A percentile compares a stretch with the other conserved stretches of the same genome.
These are phyloP conservation scores for Polydrusus pterygomalis DNA, from an alignment of 2,888 invertebrate species.

Conservation along the genomic window DNA sequence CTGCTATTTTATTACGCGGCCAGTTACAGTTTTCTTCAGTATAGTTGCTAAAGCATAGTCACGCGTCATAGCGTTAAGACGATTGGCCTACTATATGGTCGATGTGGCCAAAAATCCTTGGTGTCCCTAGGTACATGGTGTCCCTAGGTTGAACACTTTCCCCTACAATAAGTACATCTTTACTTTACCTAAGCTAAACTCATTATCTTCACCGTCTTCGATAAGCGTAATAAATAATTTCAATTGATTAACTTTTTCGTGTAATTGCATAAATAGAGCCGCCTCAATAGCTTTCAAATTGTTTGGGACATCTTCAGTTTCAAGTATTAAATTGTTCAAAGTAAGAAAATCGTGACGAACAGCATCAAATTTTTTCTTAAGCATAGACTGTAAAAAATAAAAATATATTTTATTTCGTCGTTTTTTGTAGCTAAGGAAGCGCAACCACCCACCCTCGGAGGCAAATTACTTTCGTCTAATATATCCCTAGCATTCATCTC, in stretches of 20 bases:
- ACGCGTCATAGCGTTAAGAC: too few species aligned
- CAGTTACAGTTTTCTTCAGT: too few species aligned
- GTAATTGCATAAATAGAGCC: constrained; percentile 6
- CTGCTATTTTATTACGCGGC: too few species aligned
- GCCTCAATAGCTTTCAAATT: neutral
- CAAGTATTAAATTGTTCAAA: constrained; percentile 22
- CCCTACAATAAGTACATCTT: neutral
- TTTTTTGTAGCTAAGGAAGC: too few species aligned
- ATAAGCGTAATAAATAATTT: neutral
- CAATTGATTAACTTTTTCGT: constrained; percentile 30
- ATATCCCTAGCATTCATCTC: constrained; percentile 35
- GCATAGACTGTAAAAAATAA: neutral
- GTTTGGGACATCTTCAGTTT: neutral
- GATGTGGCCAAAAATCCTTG: too few species aligned
- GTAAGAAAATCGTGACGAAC: constrained; percentile 6
- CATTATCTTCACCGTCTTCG: neutral
- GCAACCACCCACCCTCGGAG: constrained; percentile 5
- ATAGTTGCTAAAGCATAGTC: too few species aligned
- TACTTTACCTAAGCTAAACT: neutral
- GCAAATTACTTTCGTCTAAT: constrained; percentile 7
- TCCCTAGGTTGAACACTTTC: too few species aligned
- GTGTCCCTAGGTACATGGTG: too few species aligned
- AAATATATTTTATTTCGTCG: neutral
- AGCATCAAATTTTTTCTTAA: constrained; percentile 2
- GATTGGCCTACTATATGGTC: too few species aligned